Conservation (phyloP, 2,797 vertebrate species). For the Amazona ochrocephala region DNA sequence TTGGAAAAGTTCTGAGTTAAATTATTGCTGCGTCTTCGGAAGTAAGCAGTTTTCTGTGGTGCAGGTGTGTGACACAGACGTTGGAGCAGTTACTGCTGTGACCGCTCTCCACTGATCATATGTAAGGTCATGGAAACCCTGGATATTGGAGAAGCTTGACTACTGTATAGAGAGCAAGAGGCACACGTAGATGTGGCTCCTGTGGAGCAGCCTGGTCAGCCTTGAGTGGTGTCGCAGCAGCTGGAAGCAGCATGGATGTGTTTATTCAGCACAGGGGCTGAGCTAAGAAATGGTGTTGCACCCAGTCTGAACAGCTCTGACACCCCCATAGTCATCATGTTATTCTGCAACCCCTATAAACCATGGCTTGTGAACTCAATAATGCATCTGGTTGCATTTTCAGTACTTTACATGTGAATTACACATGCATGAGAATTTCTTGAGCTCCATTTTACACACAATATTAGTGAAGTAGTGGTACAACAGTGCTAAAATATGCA, state of each 20-base stretch:
- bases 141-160: background rate
- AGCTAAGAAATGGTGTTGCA: background rate
- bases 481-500: background rate
- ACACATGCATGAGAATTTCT: background rate
- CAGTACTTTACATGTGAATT: background rate
- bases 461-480: background rate
- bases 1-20: background rate
- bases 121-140: background rate
- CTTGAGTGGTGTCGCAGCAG: accelerated
- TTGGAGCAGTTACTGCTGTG: background rate
- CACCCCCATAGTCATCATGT: background rate
- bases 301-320: background rate
- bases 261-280: accelerated
- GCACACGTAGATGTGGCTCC: too few relatives aligned
- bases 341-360: background rate
- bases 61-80: background rate
- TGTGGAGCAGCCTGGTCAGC: background rate
- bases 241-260: background rate
- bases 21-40: background rate
- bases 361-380: background rate
- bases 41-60: background rate
- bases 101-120: background rate
- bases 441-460: background rate
- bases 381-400: background rate
- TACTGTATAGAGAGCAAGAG: too few relatives aligned